These are phyloP conservation scores for Thalassarche chlororhynchos DNA, from an alignment of 2,113 vertebrate species.

Conservation along the genomic window DNA sequence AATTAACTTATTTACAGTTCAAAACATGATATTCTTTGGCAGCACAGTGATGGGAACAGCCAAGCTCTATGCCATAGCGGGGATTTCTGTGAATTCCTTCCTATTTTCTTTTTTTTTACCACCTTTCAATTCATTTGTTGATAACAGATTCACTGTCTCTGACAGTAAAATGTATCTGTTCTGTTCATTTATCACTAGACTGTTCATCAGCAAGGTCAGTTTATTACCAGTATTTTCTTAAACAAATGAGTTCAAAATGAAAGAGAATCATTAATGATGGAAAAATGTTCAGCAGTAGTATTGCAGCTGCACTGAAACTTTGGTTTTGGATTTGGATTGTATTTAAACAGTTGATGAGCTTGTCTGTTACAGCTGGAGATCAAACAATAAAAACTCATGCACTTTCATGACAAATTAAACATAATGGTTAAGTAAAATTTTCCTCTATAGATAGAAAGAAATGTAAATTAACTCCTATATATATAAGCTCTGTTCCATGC, in stretches of 20 bases:
- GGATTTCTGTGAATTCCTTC: background rate
- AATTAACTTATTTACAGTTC: constrained; percentile 11
- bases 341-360: background rate
- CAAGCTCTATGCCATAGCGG: background rate
- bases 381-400: background rate
- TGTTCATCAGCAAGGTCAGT: background rate
- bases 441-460: background rate
- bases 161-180: background rate
- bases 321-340: background rate
- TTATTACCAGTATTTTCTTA: background rate
- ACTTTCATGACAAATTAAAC: background rate
- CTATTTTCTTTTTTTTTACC: background rate
- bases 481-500: background rate
- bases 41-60: background rate
- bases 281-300: background rate
- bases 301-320: background rate
- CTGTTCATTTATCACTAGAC: background rate
- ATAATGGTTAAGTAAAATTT: background rate
- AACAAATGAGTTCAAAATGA: background rate
- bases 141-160: background rate
- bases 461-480: background rate
- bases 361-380: background rate
- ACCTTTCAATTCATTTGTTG: background rate
- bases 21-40: background rate
- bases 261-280: background rate